A percentile compares a stretch with the other conserved stretches of the same genome.
Conservation (phyloP, 2,888 invertebrate genomes). For the Acanthacorydalis orientalis region DNA sequence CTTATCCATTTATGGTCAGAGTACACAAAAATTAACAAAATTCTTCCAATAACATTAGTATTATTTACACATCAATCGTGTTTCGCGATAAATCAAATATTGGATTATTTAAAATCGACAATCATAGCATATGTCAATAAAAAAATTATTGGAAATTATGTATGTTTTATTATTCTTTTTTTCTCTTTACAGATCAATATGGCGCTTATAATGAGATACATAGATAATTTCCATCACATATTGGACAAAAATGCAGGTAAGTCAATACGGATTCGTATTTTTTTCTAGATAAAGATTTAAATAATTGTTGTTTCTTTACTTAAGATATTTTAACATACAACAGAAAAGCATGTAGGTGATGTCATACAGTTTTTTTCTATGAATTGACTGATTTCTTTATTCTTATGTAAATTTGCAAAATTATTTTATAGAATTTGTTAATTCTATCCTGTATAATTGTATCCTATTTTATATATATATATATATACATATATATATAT, state of each 20-base stretch:
- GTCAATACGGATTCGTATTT: constrained; percentile 16
- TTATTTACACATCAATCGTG: too few species aligned
- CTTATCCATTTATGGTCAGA: too few species aligned
- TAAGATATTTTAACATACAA: too few species aligned
- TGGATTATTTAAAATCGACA: too few species aligned
- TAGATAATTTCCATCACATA: constrained; percentile 61
- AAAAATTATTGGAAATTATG: constrained; percentile 1
- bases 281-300: too few species aligned
- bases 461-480: not conserved
- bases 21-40: too few species aligned
- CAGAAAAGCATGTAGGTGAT: too few species aligned
- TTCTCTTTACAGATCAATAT: constrained; percentile 28
- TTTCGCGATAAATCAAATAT: too few species aligned
- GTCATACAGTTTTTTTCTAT: not conserved
- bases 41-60: too few species aligned
- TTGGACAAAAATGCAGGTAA: constrained; percentile 75
- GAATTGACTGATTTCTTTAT: constrained; percentile 7
- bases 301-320: too few species aligned
- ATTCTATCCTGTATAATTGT: too few species aligned
- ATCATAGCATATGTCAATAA: not conserved
- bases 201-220: constrained; percentile 67
- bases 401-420: constrained; percentile 4
- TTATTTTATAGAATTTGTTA: not conserved
- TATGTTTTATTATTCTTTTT: constrained; percentile 10
- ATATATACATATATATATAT: not conserved